Base-by-base conservation (phyloP, 2,888 invertebrate genomes). In the Pachliopta kotzebuea region DNA sequence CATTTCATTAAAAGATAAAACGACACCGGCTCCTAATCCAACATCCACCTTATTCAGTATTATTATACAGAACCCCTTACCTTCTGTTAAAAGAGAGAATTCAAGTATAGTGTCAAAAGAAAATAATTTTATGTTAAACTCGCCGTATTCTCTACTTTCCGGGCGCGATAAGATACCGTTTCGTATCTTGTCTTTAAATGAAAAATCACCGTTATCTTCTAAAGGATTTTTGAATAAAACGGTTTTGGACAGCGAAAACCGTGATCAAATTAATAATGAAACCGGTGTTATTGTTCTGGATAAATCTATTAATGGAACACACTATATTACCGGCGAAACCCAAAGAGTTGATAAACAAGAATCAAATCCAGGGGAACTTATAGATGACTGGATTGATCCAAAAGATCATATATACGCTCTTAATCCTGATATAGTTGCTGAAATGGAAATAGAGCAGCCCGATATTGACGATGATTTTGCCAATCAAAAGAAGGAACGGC, bases 181-280 rank as follows among this genome's bases (percentile, higher is more conserved):
- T 4, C 80, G 78, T 63, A 63, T 90, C 24, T 57, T 86, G 7
- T 76, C 77, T 42, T 75, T 54, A 37, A 80, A 78, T 61, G 72
- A 72, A 58, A 69, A 60, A 26, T 26, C 60, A 26, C 65, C 52
- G 20, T 21, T 67, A 3, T 9, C 68, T 0, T 18, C 68, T 18
- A 90, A 84, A 80, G 87, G 88, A 37, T 91, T 91, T 75, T 75
- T 91, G 55, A 91, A 91, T 76, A 85, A 89, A 80, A 88, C 89
- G 23, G 80, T 72, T 26, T 77, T 90, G 52, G 88, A 90, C 62
- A 76, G 79, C 1, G 86, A 88, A 75, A 86, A 86, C 31, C 70
- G 45, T 52, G 74, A 75, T 2, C 70, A 63, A 37, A 76, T 72
- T 50, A 65, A 69, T 45, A 88, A 85, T 70, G 76, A 80, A 42